Evolutionary conservation across 2,888 invertebrate species (phyloP).

Genomic region (Podabrus alpinus): DNA sequence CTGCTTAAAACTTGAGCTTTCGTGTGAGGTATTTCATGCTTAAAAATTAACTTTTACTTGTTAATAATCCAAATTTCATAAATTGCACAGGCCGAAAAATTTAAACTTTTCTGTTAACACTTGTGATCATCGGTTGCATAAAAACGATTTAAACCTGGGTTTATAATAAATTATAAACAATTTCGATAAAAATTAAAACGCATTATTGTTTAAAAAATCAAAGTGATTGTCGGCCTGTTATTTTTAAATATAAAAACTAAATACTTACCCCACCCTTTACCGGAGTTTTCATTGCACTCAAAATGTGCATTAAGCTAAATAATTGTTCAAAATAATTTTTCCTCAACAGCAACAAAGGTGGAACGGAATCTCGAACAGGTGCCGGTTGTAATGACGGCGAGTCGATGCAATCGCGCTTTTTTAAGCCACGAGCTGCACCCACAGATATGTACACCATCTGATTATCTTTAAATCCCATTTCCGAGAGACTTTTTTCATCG

Average conservation of each 20-base stretch:
- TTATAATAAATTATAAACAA: too few relatives aligned
- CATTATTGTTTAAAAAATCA: too few relatives aligned
- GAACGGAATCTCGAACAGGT: slow-evolving; percentile 82
- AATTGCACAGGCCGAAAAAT: neutral
- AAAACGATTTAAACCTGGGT: too few relatives aligned
- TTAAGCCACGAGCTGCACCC: slow-evolving; percentile 67
- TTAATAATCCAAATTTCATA: neutral
- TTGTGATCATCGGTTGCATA: too few relatives aligned
- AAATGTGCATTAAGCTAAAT: slow-evolving; percentile 86
- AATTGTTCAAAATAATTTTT: slow-evolving; percentile 90
- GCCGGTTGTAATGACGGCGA: slow-evolving; percentile 87
- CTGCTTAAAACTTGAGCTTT: slow-evolving; percentile 89
- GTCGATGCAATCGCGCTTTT: slow-evolving; percentile 71
- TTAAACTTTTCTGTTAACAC: neutral
- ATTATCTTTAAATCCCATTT: slow-evolving; percentile 93
- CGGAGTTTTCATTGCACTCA: slow-evolving; percentile 83
- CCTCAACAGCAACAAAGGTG: slow-evolving; percentile 81
- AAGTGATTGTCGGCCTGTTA: too few relatives aligned
- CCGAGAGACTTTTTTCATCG: slow-evolving; percentile 87
- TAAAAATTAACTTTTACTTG: slow-evolving; percentile 34
- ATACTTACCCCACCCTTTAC: slow-evolving; percentile 67
- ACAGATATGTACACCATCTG: slow-evolving; percentile 92
- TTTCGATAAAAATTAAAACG: too few relatives aligned
- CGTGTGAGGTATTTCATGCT: slow-evolving; percentile 76
- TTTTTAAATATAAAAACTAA: neutral